Percentiles rank a stretch among this genome's conserved stretches.
phyloP scores from a whole-genome alignment of 1,140 invertebrate genomes.

The Drosophila takahashii region DNA sequence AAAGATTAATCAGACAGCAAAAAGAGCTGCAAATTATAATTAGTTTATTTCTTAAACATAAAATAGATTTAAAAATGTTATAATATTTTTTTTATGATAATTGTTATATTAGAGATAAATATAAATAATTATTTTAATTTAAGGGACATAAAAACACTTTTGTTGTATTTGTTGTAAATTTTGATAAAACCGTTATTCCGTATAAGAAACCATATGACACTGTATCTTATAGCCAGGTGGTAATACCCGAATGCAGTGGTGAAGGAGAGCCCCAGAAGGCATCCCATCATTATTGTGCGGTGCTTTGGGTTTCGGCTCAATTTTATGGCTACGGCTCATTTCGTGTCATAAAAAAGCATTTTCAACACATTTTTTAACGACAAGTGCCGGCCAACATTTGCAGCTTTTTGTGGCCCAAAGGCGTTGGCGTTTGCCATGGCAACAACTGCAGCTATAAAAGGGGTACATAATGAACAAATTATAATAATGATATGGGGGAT shows the following conservation, averaged over 20 bases:
- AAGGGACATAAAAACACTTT: not conserved
- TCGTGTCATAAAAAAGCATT: constrained; percentile 78
- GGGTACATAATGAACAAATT: constrained; percentile 68
- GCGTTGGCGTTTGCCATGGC: constrained; percentile 63
- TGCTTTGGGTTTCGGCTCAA: constrained; percentile 44
- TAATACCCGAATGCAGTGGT: constrained; percentile 10
- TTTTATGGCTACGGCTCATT: constrained; percentile 75
- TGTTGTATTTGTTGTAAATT: not conserved
- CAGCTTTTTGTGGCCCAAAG: constrained; percentile 76
- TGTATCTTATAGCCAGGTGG: constrained; percentile 33
- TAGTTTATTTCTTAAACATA: too few species aligned
- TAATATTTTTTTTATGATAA: too few species aligned
- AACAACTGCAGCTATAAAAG: constrained; percentile 69
- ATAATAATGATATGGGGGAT: constrained; percentile 73
- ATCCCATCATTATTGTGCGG: constrained; percentile 56
- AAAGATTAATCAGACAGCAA: too few species aligned
- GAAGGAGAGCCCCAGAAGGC: constrained; percentile 16
- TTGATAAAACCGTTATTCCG: not conserved
- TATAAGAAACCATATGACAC: not conserved
- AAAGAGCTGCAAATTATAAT: too few species aligned
- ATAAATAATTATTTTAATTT: not conserved
- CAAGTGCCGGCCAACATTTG: constrained; percentile 74
- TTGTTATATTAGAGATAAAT: too few species aligned
- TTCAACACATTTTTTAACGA: constrained; percentile 80
- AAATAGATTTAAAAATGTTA: too few species aligned